These are phyloP conservation scores for Spea hammondii DNA, from an alignment of 2,797 vertebrate genomes.

Conservation along the genomic window DNA sequence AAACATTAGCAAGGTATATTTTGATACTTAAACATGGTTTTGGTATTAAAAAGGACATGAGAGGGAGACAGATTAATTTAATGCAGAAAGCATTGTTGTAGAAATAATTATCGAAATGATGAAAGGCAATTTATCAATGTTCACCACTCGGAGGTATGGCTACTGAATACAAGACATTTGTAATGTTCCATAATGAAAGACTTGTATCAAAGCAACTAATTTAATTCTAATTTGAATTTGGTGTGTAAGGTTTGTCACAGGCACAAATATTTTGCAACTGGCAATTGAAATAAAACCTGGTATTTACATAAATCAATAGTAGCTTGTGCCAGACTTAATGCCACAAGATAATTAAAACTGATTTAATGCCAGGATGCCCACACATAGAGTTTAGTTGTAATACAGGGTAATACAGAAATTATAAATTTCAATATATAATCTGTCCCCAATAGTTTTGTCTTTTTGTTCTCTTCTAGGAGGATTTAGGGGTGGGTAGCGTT, in stretches of 20 bases:
- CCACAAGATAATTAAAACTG: constrained; percentile 23
- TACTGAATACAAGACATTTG: background rate
- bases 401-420: too few species aligned
- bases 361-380: constrained; percentile 9
- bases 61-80: constrained; percentile 21
- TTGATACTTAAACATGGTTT: background rate
- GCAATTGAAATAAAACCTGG: constrained; percentile 20
- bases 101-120: constrained; percentile 7
- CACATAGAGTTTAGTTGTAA: constrained; percentile 1
- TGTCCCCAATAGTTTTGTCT: too few species aligned
- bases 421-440: too few species aligned
- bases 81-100: constrained; percentile 13
- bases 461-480: too few species aligned
- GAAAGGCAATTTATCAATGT: constrained; percentile 15
- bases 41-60: background rate
- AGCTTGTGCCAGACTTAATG: constrained; percentile 27
- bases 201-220: constrained; percentile 22
- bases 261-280: constrained; percentile 34
- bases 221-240: constrained; percentile 35
- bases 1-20: constrained; percentile 7
- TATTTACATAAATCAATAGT: constrained; percentile 42
- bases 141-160: constrained; percentile 5
- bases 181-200: constrained; percentile 22
- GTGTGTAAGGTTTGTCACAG: constrained; percentile 9
- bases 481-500: too few species aligned